A percentile compares a stretch with the other conserved stretches of the same genome.
Evolutionary conservation across 2,113 vertebrate species (phyloP).

Genomic region (Halichoeres trimaculatus): DNA sequence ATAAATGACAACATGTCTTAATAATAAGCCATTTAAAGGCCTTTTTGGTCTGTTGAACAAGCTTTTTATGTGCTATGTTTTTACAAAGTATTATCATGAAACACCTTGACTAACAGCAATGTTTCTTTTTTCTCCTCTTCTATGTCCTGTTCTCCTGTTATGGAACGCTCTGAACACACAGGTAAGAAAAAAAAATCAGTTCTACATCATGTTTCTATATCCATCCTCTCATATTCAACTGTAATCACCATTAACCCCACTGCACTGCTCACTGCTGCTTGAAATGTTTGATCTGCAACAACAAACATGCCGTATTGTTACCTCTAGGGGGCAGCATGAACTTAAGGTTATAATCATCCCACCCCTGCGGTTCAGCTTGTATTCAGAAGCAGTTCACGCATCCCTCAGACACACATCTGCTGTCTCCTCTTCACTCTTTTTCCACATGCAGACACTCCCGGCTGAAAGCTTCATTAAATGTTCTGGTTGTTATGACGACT

Average conservation of each 20-base stretch:
- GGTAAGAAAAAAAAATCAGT: constrained; percentile 70
- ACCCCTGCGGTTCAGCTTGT: constrained; percentile 12
- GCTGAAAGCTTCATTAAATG: constrained; percentile 68
- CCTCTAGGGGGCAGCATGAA: constrained; percentile 80
- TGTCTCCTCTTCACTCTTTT: constrained; percentile 29
- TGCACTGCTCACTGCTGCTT: neutral
- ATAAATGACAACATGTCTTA: too few relatives aligned
- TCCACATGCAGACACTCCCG: constrained; percentile 39
- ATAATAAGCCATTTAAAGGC: too few relatives aligned
- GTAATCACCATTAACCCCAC: neutral
- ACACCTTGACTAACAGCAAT: constrained; percentile 10
- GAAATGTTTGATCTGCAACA: neutral
- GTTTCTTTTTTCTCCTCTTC: constrained; percentile 21
- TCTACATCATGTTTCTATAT: neutral
- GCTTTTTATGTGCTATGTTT: too few relatives aligned
- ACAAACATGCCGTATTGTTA: neutral
- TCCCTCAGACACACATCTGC: constrained; percentile 31
- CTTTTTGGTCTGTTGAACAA: too few relatives aligned
- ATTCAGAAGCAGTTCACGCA: constrained; percentile 21
- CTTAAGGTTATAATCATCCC: constrained; percentile 33
- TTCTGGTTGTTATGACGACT: constrained; percentile 72
- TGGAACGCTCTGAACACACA: constrained; percentile 32
- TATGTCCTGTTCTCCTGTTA: constrained; percentile 17
- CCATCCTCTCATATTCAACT: neutral
- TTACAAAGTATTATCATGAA: too few relatives aligned